Evolutionary conservation across 2,113 vertebrate species (phyloP).

Genomic region (Harpagus bidentatus): DNA sequence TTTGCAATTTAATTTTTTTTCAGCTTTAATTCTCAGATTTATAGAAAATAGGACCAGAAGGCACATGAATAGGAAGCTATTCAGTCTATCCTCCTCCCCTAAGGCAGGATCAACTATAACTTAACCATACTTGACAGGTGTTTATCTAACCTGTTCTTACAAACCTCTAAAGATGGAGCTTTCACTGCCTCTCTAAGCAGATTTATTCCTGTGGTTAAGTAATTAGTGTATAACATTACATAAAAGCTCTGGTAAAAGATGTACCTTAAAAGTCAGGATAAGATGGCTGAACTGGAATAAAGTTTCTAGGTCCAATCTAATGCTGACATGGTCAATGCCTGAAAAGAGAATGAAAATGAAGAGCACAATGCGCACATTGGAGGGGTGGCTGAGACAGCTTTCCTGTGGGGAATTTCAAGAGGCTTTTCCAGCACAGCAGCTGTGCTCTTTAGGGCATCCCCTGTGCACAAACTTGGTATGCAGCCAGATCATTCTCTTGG

Average conservation of each 20-base stretch:
- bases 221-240: slow-evolving; percentile 4
- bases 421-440: not conserved
- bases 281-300: slow-evolving; percentile 92
- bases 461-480: accelerated
- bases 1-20: not conserved
- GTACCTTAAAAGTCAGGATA: slow-evolving; percentile 91
- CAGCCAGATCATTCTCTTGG: accelerated
- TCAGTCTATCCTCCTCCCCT: not conserved
- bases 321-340: slow-evolving; percentile 87
- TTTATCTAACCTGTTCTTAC: slow-evolving; percentile 53
- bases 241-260: not conserved
- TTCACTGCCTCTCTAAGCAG: slow-evolving; percentile 30
- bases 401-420: not conserved
- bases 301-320: slow-evolving; percentile 84
- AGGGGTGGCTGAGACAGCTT: not conserved
- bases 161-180: not conserved
- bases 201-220: slow-evolving; percentile 35
- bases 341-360: slow-evolving; percentile 50
- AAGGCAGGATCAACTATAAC: slow-evolving; percentile 25
- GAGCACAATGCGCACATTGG: not conserved
- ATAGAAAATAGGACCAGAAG: slow-evolving; percentile 5
- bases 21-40: not conserved
- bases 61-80: not conserved
- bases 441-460: not conserved
- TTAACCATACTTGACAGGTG: slow-evolving; percentile 51